Percentiles rank a stretch among this genome's conserved stretches.
These are phyloP conservation scores for Eulimnadia texana DNA, from an alignment of 1,140 invertebrate genomes.

Conservation along the genomic window DNA sequence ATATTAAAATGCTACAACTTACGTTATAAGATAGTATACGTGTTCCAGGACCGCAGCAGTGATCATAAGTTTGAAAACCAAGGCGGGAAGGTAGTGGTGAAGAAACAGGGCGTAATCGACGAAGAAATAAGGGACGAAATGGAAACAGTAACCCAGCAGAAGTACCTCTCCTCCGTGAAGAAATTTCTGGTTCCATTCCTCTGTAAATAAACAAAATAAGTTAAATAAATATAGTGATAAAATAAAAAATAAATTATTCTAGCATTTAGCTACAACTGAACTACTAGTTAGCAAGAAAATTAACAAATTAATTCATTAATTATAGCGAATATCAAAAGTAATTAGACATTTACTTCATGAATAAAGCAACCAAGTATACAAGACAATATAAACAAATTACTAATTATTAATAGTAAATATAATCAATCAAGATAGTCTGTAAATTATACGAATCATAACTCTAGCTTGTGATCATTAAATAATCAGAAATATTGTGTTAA, in stretches of 20 bases:
- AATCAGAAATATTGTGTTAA: background rate
- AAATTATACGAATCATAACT: too few relatives aligned
- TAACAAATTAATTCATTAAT: too few relatives aligned
- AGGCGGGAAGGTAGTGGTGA: constrained; percentile 88
- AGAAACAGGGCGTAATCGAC: constrained; percentile 82
- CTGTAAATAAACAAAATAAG: too few relatives aligned
- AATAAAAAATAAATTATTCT: too few relatives aligned
- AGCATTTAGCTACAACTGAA: too few relatives aligned
- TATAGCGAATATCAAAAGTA: too few relatives aligned
- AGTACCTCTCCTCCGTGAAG: constrained; percentile 53
- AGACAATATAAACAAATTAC: background rate
- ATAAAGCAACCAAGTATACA: background rate
- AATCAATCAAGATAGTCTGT: background rate
- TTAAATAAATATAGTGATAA: too few relatives aligned
- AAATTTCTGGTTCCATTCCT: constrained; percentile 57
- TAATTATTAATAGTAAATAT: background rate
- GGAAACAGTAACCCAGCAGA: constrained; percentile 66
- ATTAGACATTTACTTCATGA: too few relatives aligned
- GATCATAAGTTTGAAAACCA: constrained; percentile 72
- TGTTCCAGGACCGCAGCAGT: constrained; percentile 66
- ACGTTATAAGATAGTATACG: constrained; percentile 44
- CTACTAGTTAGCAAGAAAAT: too few relatives aligned
- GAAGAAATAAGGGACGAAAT: constrained; percentile 84
- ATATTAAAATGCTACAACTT: too few relatives aligned
- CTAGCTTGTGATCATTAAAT: too few relatives aligned